A percentile compares a stretch with the other conserved stretches of the same genome.
Evolutionary conservation across 2,113 vertebrate species (phyloP).

Genomic region (Reinhardtius hippoglossoides): DNA sequence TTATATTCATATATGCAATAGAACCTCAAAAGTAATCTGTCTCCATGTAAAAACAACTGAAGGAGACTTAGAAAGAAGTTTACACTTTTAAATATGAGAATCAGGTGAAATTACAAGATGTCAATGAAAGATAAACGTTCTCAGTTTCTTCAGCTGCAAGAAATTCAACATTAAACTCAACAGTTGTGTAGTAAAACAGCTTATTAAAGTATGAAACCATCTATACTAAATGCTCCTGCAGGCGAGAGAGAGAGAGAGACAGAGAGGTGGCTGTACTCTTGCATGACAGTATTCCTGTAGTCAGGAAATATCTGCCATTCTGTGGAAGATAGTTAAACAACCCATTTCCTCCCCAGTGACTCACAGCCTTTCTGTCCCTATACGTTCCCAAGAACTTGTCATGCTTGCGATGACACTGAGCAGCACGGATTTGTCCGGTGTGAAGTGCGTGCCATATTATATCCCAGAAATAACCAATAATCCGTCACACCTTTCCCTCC

Average conservation of each 20-base stretch:
- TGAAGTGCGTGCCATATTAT: neutral
- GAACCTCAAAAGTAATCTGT: slow-evolving; percentile 8
- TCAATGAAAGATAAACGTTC: neutral
- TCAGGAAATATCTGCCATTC: slow-evolving; percentile 61
- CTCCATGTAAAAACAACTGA: neutral
- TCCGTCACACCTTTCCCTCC: neutral
- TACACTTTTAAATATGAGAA: neutral
- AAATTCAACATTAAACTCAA: neutral
- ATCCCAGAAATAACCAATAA: neutral
- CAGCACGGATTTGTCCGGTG: slow-evolving; percentile 35
- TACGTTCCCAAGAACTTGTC: slow-evolving; percentile 63
- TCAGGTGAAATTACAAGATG: too few species aligned
- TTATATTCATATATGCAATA: slow-evolving; percentile 12
- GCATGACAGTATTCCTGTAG: slow-evolving; percentile 31
- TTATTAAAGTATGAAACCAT: neutral
- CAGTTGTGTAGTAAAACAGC: neutral
- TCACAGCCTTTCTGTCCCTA: slow-evolving; percentile 48
- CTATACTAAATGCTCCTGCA: neutral
- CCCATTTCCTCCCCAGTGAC: slow-evolving; percentile 69
- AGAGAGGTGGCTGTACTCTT: slow-evolving; percentile 12
- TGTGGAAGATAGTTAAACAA: slow-evolving; percentile 62
- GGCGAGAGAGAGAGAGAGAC: slow-evolving; percentile 12
- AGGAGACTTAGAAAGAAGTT: neutral
- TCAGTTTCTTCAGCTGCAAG: neutral
- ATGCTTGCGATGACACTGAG: slow-evolving; percentile 61